phyloP scores from a whole-genome alignment of 2,888 invertebrate species.

The Chrysolina haemoptera region DNA sequence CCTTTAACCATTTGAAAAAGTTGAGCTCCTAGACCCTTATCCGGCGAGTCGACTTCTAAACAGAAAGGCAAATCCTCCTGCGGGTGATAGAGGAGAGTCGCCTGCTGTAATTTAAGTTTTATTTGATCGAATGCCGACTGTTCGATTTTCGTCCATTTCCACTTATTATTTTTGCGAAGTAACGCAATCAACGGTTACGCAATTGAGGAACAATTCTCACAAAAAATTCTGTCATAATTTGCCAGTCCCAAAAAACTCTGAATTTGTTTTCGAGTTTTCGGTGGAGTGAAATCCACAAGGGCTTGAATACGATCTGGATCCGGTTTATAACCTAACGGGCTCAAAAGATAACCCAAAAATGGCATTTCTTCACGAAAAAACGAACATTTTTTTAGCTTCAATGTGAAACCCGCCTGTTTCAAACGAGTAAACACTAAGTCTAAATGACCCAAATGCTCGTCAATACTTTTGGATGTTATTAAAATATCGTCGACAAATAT shows the following conservation, averaged over 20 bases:
- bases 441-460: background rate
- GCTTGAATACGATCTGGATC: background rate
- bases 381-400: background rate
- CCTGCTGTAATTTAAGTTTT: background rate
- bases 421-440: background rate
- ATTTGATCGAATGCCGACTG: background rate
- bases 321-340: background rate
- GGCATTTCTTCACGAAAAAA: background rate
- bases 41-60: background rate
- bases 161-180: background rate
- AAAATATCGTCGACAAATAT: no score
- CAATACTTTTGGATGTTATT: background rate
- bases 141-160: background rate
- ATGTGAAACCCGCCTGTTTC: background rate
- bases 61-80: background rate
- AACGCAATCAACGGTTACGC: background rate
- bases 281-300: background rate
- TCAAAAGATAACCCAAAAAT: conserved; percentile 2
- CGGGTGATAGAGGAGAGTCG: background rate
- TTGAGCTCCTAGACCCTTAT: background rate
- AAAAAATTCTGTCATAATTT: background rate
- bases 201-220: background rate
- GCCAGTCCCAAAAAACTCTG: conserved; percentile 1
- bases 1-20: background rate
- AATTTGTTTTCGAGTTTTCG: background rate